Base-by-base conservation (phyloP, 2,797 vertebrate genomes). In the Gallinago nigripennis region DNA sequence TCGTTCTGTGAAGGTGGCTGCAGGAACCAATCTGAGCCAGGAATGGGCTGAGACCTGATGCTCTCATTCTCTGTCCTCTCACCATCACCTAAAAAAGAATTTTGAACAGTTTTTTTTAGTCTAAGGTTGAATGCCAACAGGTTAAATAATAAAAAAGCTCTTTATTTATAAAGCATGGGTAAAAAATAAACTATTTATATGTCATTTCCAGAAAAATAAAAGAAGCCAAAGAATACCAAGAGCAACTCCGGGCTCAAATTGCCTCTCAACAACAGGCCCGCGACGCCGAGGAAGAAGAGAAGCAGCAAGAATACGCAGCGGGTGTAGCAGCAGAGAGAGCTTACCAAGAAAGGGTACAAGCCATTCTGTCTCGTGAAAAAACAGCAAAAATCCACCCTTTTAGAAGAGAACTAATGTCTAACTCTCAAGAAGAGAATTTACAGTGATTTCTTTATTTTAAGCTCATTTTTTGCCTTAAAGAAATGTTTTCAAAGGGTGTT, bases 191-290 rank as follows among this genome's bases (percentile, higher is more conserved):
- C 43, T 58, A 7, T 94, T 84, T 37, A 8, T 88, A 11, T 65
- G 28, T 92, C 54, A 41, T 64, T 82, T 81, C 46, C 58, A 99
- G 99, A 31, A 97, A 95, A 92, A 82, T 90, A 76, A 82, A 82
- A 63, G 90, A 85, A 31, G 80, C 93, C 9, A 96, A 95, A 69
- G 96, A 98, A 30, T 98, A 99, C 87, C 97, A 90, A 94, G 95
- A 97, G 5, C 98, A 98, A 30, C 99, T 99, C 30, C 54, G 86
- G 73, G 97, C 98, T 94, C 99, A 99, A 87, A 97, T 99, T 4
- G 53, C 96, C 78, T 69, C 96, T 58, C 97, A 94, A 81, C 98
- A 98, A 92, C 93, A 76, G 48, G 82, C 95, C 25, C 92, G 50
- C 6, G 87, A 92, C 7, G 95, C 93, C 5, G 96, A 97, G 95